phyloP scores from a whole-genome alignment of 2,797 vertebrate genomes.

The Alca torda region DNA sequence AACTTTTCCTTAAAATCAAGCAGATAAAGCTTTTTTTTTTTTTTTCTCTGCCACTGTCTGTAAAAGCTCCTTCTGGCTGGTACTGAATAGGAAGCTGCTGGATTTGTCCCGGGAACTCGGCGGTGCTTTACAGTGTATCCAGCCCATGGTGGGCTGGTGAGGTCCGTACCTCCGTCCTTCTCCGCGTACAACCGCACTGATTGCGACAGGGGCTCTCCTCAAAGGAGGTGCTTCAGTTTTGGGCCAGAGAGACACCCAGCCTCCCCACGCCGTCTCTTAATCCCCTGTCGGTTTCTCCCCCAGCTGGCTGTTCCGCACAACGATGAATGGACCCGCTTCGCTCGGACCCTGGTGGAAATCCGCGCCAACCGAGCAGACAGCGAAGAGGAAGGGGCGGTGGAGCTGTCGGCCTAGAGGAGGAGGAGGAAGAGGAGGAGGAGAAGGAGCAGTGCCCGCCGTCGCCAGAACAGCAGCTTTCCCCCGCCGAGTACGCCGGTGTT shows the following conservation, averaged over 20 bases:
- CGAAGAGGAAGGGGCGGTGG: conserved; percentile 89
- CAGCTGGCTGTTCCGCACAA: conserved; percentile 90
- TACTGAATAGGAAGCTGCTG: neutral
- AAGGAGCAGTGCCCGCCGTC: rapidly evolving
- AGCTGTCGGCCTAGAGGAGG: conserved; percentile 84
- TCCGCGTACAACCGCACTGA: rapidly evolving
- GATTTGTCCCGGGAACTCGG: neutral
- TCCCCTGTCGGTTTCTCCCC: neutral
- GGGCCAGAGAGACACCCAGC: rapidly evolving
- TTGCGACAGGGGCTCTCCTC: rapidly evolving
- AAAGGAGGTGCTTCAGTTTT: neutral
- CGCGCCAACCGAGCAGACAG: conserved; percentile 91
- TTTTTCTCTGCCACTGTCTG: neutral
- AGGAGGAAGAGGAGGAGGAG: conserved; percentile 10
- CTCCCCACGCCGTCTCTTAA: rapidly evolving
- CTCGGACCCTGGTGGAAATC: conserved; percentile 92
- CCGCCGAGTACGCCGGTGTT: neutral
- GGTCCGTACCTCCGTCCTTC: neutral
- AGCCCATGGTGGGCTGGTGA: rapidly evolving
- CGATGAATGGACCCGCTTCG: conserved; percentile 91
- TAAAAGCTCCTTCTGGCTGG: neutral
- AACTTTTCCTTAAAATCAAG: neutral
- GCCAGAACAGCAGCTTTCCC: neutral
- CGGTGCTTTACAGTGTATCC: rapidly evolving
- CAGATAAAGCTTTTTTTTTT: neutral